Percentiles rank a stretch among this genome's conserved stretches.
phyloP scores from a whole-genome alignment of 2,113 vertebrate genomes.

The Pedetes capensis region DNA sequence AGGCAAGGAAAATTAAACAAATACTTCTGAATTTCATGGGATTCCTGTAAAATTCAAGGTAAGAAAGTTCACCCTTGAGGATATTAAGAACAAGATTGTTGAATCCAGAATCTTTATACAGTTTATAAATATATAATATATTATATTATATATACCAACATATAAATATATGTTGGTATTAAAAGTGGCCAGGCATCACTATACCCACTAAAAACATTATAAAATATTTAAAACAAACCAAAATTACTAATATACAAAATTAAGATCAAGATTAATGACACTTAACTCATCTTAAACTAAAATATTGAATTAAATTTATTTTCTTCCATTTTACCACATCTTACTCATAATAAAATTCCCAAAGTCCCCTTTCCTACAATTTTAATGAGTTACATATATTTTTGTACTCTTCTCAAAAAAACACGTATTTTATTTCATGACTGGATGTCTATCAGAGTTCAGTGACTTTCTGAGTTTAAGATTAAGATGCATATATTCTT shows the following conservation, averaged over 20 bases:
- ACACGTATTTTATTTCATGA: neutral
- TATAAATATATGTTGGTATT: neutral
- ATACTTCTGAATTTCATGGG: neutral
- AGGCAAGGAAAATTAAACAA: neutral
- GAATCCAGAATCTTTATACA: neutral
- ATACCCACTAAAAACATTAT: neutral
- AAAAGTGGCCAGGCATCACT: neutral
- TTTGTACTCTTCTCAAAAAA: neutral
- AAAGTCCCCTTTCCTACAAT: neutral
- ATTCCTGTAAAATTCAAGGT: neutral
- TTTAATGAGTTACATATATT: neutral
- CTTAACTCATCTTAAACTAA: neutral
- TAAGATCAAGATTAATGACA: neutral
- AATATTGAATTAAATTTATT: neutral
- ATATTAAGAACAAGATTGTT: neutral
- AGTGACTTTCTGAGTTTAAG: neutral
- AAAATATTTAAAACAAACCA: neutral
- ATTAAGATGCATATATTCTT: neutral
- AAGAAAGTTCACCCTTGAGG: neutral
- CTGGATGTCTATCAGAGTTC: neutral
- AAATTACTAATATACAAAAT: neutral
- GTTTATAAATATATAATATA: too few species aligned
- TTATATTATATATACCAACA: too few species aligned
- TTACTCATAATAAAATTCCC: neutral
- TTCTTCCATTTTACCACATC: neutral